A percentile compares a stretch with the other conserved stretches of the same genome.
Evolutionary conservation across 2,888 invertebrate genomes (phyloP).

Genomic region (Nebria brevicollis): DNA sequence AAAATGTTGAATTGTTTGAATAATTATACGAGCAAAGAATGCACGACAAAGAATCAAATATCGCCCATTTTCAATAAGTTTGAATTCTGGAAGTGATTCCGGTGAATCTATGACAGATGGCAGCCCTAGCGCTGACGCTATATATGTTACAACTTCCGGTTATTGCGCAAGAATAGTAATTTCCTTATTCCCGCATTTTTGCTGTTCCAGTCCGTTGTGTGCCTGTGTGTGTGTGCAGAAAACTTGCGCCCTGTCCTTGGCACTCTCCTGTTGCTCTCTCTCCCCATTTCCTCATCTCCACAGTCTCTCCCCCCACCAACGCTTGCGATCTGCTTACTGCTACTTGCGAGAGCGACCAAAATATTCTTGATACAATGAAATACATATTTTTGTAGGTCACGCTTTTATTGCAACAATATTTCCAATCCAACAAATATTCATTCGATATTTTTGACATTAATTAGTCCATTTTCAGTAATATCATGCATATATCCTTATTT

Average conservation of each 20-base stretch:
- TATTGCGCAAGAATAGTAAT: slow-evolving; percentile 1
- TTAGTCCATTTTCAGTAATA: neutral
- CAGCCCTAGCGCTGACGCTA: neutral
- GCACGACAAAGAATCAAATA: neutral
- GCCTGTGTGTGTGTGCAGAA: neutral
- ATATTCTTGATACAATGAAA: neutral
- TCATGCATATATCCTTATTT: neutral
- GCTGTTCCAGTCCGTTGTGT: neutral
- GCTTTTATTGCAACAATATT: neutral
- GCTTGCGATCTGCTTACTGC: neutral
- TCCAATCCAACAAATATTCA: neutral
- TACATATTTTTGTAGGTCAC: slow-evolving; percentile 1
- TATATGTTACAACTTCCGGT: slow-evolving; percentile 1
- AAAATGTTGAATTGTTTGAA: neutral
- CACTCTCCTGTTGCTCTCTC: neutral
- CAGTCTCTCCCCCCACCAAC: neutral
- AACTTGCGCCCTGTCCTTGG: neutral
- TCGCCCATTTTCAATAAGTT: neutral
- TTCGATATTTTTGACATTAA: slow-evolving; percentile 1
- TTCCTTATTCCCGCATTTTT: slow-evolving; percentile 1
- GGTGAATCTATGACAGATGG: neutral
- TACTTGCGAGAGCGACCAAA: neutral
- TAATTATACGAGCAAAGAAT: neutral
- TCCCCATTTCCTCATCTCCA: neutral
- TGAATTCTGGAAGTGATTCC: neutral